A percentile compares a stretch with the other conserved stretches of the same genome.
These are phyloP conservation scores for Anthopleura xanthogrammica DNA, from an alignment of 92 coral and sea anemone species.

Conservation along the genomic window DNA sequence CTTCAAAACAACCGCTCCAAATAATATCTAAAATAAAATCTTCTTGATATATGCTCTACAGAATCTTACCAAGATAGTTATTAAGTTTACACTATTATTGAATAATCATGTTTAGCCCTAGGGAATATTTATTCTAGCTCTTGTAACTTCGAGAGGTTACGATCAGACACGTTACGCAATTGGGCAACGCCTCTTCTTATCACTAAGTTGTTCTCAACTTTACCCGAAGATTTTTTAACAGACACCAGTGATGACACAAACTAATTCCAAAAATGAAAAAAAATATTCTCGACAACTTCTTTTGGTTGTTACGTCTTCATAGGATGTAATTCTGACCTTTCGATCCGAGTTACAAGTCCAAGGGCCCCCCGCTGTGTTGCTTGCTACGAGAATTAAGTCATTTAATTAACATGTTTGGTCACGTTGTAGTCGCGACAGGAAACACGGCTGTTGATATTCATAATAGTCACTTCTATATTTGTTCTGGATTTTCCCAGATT, in stretches of 20 bases:
- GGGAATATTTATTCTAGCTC: constrained; percentile 4
- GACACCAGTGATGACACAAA: not conserved
- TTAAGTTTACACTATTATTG: not conserved
- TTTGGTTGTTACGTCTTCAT: not conserved
- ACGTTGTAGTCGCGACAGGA: not conserved
- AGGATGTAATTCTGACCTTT: not conserved
- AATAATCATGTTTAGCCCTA: not conserved
- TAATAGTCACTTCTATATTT: not conserved
- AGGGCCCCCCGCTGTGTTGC: constrained; percentile 6
- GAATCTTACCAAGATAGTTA: not conserved
- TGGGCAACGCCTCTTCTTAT: not conserved
- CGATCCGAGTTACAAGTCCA: not conserved
- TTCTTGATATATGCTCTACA: not conserved
- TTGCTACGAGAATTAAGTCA: constrained; percentile 3
- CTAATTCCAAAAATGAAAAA: not conserved
- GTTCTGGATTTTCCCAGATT: not conserved
- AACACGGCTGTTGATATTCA: not conserved
- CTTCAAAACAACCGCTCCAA: not conserved
- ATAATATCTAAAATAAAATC: not conserved
- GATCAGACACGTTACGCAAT: not conserved
- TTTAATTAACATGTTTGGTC: constrained; percentile 16
- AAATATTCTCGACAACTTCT: not conserved
- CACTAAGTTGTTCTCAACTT: not conserved
- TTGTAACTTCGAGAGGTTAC: not conserved
- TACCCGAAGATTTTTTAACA: not conserved